phyloP scores from a whole-genome alignment of 2,113 vertebrate species.

The Australoheros scitulus region DNA sequence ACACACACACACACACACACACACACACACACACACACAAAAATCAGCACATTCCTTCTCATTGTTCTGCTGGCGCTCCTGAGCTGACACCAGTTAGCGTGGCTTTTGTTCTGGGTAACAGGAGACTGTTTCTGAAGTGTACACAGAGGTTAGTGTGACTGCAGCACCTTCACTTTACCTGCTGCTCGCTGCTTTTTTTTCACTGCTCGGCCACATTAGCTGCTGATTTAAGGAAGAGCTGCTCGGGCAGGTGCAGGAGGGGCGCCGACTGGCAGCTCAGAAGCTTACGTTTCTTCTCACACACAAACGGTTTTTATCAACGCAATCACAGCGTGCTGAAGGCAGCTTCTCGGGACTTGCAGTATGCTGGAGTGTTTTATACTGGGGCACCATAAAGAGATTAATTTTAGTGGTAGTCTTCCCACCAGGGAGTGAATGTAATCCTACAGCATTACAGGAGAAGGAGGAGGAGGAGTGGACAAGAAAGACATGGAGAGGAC shows the following conservation, averaged over 20 bases:
- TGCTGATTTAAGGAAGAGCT: constrained; percentile 59
- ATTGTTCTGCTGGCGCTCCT: constrained; percentile 73
- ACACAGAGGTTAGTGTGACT: constrained; percentile 76
- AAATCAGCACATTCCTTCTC: constrained; percentile 73
- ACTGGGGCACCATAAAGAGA: constrained; percentile 59
- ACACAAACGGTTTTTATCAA: constrained; percentile 25
- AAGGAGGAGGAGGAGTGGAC: constrained; percentile 39
- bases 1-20: neutral
- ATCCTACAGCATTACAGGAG: constrained; percentile 58
- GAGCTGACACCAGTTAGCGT: constrained; percentile 79
- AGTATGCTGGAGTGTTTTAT: constrained; percentile 45
- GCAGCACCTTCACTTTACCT: constrained; percentile 74
- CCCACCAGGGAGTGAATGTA: constrained; percentile 55
- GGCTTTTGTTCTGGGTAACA: constrained; percentile 80
- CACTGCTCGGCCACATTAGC: constrained; percentile 30
- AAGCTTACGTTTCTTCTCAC: constrained; percentile 24
- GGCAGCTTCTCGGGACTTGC: constrained; percentile 41
- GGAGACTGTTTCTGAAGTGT: constrained; percentile 76
- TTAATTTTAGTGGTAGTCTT: constrained; percentile 60
- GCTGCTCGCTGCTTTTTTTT: constrained; percentile 56
- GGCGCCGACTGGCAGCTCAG: constrained; percentile 27
- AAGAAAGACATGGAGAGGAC: constrained; percentile 5
- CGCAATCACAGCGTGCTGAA: neutral
- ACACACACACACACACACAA: constrained; percentile 43
- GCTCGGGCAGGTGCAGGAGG: constrained; percentile 61